Evolutionary conservation across 2,113 vertebrate genomes (phyloP), one percentile per base, ranked within the genome.

Genomic region (Centropristis striata): DNA sequence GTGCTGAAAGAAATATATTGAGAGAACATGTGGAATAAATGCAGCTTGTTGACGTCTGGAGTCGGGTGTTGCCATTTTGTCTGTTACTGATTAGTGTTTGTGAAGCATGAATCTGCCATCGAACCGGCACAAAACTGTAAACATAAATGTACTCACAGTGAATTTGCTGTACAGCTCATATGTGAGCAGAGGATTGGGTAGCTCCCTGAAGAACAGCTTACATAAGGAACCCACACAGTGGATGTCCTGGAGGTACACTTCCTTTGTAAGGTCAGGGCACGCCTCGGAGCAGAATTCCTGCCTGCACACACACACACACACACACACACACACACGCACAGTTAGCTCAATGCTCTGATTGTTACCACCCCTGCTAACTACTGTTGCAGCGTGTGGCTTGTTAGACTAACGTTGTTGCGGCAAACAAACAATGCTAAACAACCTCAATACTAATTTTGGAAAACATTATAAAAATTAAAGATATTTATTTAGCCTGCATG

Each of bases 231-330:
- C 97, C 92, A 99, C 98, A 8, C 98, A 99, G 96, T 99, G 98
- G 93, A 99, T 99, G 92, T 99, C 98, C 96, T 99, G 98, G 74
- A 98, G 97, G 93, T 98, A 99, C 90, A 99, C 96, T 96, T 99
- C 98, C 90, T 95, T 97, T 55, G 97, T 99, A 89, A 99, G 95
- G 92, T 99, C 97, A 67, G 98, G 98, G 90, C 96, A 96, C 90
- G 96, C 96, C 90, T 99, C 98, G 25, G 97, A 96, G 91, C 94
- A 96, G 95, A 99, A 99, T 94, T 99, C 98, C 94, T 99, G 98
- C 92, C 98, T 99, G 92, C 73, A 93, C 94, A 42, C 80, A 84
- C 41, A 57, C 77, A 88, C 71, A 81, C 73, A 78, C 65, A 86
- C 74, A 78, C 71, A 83, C 20, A 77, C 78, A 79, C 60, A 68